A percentile compares a stretch with the other conserved stretches of the same genome.
Conservation (phyloP, 2,797 vertebrate species). For the Sebastes trivittatus region DNA sequence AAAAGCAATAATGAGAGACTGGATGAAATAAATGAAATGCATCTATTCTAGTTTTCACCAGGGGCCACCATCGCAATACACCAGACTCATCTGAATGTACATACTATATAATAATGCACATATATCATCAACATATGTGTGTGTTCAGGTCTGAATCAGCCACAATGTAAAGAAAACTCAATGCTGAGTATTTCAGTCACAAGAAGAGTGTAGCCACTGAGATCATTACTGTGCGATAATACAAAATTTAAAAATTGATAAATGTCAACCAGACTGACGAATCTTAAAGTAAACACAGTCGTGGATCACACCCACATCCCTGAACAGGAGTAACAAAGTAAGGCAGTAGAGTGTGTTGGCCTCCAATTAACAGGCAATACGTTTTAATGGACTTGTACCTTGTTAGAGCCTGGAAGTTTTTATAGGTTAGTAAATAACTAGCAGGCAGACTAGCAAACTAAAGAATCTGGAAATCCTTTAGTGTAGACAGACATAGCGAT, state of each 20-base stretch:
- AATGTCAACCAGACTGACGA: neutral
- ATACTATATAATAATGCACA: neutral
- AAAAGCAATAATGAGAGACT: conserved; percentile 7
- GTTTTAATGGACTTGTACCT: conserved; percentile 38
- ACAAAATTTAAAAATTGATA: neutral
- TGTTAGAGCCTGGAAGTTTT: conserved; percentile 36
- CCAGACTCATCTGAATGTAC: conserved; percentile 2
- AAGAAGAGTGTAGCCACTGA: neutral
- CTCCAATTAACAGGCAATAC: conserved; percentile 41
- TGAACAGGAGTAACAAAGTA: neutral
- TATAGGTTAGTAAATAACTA: conserved; percentile 34
- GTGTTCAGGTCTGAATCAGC: neutral
- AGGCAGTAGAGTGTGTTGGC: neutral
- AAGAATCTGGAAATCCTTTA: neutral
- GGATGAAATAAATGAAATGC: neutral
- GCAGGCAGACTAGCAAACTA: neutral
- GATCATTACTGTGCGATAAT: neutral
- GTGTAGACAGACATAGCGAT: neutral
- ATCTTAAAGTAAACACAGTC: neutral
- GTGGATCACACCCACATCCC: neutral
- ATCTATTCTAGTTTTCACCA: neutral
- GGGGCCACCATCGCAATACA: conserved; percentile 16
- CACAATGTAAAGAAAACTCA: neutral
- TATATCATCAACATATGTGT: neutral
- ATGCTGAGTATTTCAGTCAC: neutral